Percentiles rank a stretch among this genome's conserved stretches.
Evolutionary conservation across 2,113 vertebrate species (phyloP).

Genomic region (Piaya cayana): DNA sequence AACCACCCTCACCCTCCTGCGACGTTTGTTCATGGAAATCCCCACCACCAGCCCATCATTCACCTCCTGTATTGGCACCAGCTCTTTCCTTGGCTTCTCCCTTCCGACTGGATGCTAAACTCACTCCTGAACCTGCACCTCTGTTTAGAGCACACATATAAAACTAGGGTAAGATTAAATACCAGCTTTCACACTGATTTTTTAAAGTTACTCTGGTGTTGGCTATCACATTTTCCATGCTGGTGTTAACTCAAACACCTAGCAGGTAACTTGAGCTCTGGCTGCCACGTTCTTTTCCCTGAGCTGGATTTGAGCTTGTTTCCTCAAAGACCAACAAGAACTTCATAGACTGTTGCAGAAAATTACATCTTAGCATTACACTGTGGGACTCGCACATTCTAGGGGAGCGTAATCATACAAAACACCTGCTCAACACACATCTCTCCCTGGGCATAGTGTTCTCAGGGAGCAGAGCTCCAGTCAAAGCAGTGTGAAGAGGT

Average conservation of each 20-base stretch:
- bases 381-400: fast-evolving
- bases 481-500: neutral
- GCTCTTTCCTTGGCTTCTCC: neutral
- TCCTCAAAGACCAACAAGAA: neutral
- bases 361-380: neutral
- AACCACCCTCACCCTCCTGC: fast-evolving
- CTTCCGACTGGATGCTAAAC: fast-evolving
- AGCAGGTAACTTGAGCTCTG: neutral
- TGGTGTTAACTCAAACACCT: neutral
- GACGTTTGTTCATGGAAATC: fast-evolving
- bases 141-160: fast-evolving
- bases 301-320: neutral
- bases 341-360: neutral
- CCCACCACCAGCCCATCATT: fast-evolving
- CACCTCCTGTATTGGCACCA: fast-evolving
- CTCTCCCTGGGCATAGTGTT: neutral
- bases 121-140: neutral
- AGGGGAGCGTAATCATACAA: neutral
- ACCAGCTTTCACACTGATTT: fast-evolving
- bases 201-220: neutral
- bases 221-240: neutral
- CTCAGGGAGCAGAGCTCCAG: neutral
- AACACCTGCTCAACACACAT: neutral
- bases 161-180: neutral
- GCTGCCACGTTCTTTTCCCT: neutral